phyloP scores from a whole-genome alignment of 2,797 vertebrate genomes.

The Lerista edwardsae region DNA sequence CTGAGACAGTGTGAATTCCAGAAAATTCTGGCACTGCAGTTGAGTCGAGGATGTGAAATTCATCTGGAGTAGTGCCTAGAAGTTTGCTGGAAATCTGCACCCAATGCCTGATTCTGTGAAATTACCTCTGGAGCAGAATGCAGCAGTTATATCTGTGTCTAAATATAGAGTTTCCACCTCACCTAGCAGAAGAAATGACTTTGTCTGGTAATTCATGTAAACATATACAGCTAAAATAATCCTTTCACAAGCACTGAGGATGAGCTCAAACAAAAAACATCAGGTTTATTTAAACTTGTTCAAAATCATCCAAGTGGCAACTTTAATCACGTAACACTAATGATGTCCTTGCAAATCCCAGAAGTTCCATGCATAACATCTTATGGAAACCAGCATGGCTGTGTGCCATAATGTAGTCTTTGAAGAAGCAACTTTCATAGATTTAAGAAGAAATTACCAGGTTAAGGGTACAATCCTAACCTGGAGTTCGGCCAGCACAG shows the following conservation, averaged over 20 bases:
- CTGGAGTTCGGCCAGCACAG: no score
- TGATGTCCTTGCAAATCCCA: background rate
- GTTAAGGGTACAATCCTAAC: no score
- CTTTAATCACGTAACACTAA: background rate
- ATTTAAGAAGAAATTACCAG: constrained; percentile 71
- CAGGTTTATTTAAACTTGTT: background rate
- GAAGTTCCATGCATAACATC: constrained; percentile 26
- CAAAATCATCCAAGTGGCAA: background rate
- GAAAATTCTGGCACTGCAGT: background rate
- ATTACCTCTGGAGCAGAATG: background rate
- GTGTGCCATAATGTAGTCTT: background rate
- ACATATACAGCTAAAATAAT: background rate
- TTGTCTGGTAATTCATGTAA: background rate
- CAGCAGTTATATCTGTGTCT: background rate
- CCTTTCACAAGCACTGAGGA: background rate
- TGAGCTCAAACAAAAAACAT: background rate
- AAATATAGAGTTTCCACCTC: background rate
- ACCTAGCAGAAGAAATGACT: background rate
- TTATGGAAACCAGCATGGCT: constrained; percentile 50
- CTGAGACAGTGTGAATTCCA: no score
- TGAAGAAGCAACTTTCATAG: constrained; percentile 62
- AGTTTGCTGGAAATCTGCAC: background rate
- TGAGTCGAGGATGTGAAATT: no score
- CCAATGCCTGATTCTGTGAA: background rate
- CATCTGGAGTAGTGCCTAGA: background rate